Conservation (phyloP, 2,113 vertebrate genomes). For the Hyperoodon ampullatus region DNA sequence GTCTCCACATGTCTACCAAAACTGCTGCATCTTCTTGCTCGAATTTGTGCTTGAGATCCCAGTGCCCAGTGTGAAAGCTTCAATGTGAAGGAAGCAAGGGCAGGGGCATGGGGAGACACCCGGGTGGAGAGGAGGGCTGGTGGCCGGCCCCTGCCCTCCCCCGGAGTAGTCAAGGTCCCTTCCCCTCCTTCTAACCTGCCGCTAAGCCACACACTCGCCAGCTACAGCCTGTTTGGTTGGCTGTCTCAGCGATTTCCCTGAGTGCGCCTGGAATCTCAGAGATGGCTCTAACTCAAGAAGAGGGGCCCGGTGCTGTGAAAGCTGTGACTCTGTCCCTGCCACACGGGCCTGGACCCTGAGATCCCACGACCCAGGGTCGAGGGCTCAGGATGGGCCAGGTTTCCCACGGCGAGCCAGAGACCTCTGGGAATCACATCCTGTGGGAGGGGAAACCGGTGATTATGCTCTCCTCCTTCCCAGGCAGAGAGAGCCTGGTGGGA, state of each 20-base stretch:
- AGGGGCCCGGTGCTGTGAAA: not conserved
- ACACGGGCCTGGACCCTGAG: not conserved
- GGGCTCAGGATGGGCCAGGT: not conserved
- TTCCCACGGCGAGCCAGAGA: slow-evolving; percentile 46
- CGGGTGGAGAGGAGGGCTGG: rapidly evolving
- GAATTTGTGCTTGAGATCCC: not conserved
- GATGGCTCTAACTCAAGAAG: not conserved
- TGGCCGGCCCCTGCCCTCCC: not conserved
- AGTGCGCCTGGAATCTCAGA: not conserved
- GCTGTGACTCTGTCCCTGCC: not conserved
- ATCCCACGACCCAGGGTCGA: not conserved
- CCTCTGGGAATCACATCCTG: slow-evolving; percentile 51
- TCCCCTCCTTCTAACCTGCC: not conserved
- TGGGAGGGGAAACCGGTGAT: slow-evolving; percentile 10
- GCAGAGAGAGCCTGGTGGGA: slow-evolving; percentile 22
- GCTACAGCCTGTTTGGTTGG: not conserved
- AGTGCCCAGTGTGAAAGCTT: not conserved
- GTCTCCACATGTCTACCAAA: not conserved
- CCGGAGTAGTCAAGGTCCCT: rapidly evolving
- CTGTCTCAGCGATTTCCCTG: not conserved
- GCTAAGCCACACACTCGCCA: not conserved
- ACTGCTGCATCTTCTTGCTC: not conserved
- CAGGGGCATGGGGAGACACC: rapidly evolving
- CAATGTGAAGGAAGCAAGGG: not conserved
- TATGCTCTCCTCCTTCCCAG: not conserved